Conservation (phyloP, 1,140 invertebrate genomes). For the Heliconius hewitsoni region DNA sequence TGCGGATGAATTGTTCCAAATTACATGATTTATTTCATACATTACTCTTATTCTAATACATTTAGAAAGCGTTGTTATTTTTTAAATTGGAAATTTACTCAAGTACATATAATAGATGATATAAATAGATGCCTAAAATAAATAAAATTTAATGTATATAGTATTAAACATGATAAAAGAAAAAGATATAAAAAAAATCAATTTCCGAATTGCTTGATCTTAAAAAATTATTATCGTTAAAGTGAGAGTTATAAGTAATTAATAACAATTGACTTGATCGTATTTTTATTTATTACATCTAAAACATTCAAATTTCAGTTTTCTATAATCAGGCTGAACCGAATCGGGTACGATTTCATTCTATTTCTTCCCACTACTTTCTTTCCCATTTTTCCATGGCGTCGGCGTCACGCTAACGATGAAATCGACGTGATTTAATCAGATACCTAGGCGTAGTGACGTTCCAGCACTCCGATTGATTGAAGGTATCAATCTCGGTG, state of each 20-base stretch:
- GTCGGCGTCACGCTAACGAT: slow-evolving; percentile 43
- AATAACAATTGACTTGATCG: background rate
- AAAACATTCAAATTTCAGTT: background rate
- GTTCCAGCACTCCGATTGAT: slow-evolving; percentile 72
- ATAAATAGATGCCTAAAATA: background rate
- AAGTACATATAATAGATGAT: background rate
- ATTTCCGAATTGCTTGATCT: background rate
- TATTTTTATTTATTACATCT: background rate
- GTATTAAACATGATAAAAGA: background rate
- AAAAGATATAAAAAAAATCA: no score
- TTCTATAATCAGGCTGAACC: background rate
- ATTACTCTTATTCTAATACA: slow-evolving; percentile 11
- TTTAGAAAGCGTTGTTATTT: slow-evolving; percentile 2
- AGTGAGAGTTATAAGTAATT: background rate
- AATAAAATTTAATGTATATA: background rate
- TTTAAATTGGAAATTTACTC: background rate
- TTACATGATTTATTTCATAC: slow-evolving; percentile 49
- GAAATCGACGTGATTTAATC: slow-evolving; percentile 78
- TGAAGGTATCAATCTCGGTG: slow-evolving; percentile 75
- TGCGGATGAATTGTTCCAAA: slow-evolving; percentile 46
- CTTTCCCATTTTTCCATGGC: background rate
- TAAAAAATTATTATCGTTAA: background rate
- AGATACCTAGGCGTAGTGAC: slow-evolving; percentile 61
- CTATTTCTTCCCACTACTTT: background rate
- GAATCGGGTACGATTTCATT: slow-evolving; percentile 1